A percentile compares a stretch with the other conserved stretches of the same genome.
phyloP scores from a whole-genome alignment of 2,113 vertebrate genomes.

The Python bivittatus region DNA sequence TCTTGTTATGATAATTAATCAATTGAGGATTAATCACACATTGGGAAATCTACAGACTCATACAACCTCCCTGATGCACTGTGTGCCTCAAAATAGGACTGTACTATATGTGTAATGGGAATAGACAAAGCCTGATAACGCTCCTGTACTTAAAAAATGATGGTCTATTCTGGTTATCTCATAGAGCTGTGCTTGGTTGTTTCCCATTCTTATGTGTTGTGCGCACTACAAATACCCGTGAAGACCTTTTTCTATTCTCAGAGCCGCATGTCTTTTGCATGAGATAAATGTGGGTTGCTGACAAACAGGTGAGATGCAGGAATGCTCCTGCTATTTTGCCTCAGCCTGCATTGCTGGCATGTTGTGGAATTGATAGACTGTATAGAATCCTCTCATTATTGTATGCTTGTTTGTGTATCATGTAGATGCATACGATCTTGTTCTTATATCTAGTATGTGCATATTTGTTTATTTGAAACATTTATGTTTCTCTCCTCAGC shows the following conservation, averaged over 20 bases:
- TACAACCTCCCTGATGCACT: not conserved
- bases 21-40: not conserved
- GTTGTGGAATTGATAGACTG: not conserved
- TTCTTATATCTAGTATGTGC: not conserved
- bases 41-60: not conserved
- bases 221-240: not conserved
- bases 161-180: not conserved
- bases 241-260: not conserved
- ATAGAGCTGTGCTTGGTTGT: not conserved
- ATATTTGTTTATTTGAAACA: not conserved
- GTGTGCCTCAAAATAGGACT: not conserved
- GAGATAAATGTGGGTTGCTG: not conserved
- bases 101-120: not conserved
- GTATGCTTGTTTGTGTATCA: not conserved
- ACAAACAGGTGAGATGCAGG: not conserved
- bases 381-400: not conserved
- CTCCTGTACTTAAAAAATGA: not conserved
- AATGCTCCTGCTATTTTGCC: not conserved
- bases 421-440: not conserved
- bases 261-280: not conserved
- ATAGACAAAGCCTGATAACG: not conserved
- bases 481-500: not conserved
- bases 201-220: not conserved
- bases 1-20: not conserved
- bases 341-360: not conserved